Percentiles rank a stretch among this genome's conserved stretches.
phyloP scores from a whole-genome alignment of 2,113 vertebrate species.

The Fulmarus glacialis region DNA sequence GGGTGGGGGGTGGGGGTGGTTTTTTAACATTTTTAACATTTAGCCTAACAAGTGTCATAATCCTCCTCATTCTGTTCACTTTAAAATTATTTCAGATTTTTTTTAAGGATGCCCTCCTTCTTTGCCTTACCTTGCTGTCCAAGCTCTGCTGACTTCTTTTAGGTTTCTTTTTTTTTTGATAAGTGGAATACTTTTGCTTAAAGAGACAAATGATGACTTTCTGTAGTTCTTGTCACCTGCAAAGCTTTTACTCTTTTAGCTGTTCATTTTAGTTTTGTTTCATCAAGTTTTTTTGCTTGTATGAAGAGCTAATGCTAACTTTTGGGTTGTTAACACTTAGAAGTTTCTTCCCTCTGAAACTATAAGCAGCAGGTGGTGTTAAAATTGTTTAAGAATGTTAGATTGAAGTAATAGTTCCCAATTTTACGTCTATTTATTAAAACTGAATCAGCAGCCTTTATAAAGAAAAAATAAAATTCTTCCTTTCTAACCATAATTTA shows the following conservation, averaged over 20 bases:
- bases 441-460: not conserved
- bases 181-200: not conserved
- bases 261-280: not conserved
- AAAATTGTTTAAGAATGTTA: not conserved
- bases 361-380: not conserved
- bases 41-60: not conserved
- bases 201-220: not conserved
- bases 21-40: not conserved
- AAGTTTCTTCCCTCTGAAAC: not conserved
- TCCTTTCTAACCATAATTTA: not conserved
- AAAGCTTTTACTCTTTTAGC: not conserved
- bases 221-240: not conserved
- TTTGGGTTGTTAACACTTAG: not conserved
- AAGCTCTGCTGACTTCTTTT: not conserved
- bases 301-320: not conserved
- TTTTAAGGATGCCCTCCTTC: not conserved
- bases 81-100: not conserved
- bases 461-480: not conserved
- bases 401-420: no score
- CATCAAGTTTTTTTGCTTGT: not conserved
- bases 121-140: not conserved
- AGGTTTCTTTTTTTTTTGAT: not conserved
- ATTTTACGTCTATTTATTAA: not conserved
- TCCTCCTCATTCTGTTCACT: not conserved
- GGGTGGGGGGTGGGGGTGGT: accelerated